These are phyloP conservation scores for Hippocampus mohnikei DNA, from an alignment of 2,113 vertebrate genomes.

Conservation along the genomic window DNA sequence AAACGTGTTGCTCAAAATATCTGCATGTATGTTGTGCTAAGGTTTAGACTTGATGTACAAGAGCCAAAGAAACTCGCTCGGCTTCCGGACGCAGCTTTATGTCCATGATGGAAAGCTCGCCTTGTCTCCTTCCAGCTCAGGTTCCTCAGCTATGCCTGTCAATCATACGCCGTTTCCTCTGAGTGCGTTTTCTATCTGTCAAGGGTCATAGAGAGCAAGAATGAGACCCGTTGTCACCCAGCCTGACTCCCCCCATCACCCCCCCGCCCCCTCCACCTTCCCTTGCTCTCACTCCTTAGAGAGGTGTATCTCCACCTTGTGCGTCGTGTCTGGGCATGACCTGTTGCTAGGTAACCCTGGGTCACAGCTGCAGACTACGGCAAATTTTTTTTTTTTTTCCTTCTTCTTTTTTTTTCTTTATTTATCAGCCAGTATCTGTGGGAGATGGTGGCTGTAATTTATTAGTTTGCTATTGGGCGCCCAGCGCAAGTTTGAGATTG, in stretches of 20 bases:
- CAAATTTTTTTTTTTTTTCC: conserved; percentile 72
- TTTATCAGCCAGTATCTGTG: conserved; percentile 78
- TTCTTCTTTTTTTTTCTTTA: conserved; percentile 56
- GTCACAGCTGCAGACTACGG: conserved; percentile 79
- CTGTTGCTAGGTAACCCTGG: conserved; percentile 84
- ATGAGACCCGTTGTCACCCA: conserved; percentile 58
- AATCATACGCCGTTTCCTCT: conserved; percentile 74
- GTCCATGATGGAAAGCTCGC: conserved; percentile 21
- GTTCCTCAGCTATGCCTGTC: conserved; percentile 71
- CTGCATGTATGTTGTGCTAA: background rate
- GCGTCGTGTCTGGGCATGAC: conserved; percentile 80
- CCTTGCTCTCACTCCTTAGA: conserved; percentile 59
- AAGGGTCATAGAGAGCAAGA: conserved; percentile 74
- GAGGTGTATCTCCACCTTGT: conserved; percentile 75
- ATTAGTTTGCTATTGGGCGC: conserved; percentile 79
- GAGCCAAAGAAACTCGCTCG: background rate
- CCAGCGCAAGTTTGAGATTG: conserved; percentile 74
- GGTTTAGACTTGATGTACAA: background rate
- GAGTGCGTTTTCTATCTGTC: conserved; percentile 78
- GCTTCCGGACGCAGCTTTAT: background rate
- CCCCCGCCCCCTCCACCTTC: conserved; percentile 1
- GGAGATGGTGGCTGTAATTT: conserved; percentile 78
- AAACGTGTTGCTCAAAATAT: background rate
- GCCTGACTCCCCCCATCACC: conserved; percentile 22
- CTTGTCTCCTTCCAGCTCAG: conserved; percentile 26